Conservation (phyloP, 2,888 invertebrate genomes). For the Andrena minutula region DNA sequence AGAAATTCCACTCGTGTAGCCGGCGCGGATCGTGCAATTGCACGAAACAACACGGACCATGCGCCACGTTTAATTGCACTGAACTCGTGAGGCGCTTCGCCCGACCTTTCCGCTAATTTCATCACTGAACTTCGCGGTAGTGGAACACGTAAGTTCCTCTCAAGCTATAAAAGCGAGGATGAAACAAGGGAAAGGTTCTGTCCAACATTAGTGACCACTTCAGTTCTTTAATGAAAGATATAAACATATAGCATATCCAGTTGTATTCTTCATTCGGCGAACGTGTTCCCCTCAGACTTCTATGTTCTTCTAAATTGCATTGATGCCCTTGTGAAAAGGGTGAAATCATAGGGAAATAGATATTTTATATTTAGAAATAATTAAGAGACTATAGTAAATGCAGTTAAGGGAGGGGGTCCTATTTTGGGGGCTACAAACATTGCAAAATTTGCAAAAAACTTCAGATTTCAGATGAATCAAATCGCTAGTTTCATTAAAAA, state of each 20-base stretch:
- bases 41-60: conserved; percentile 11
- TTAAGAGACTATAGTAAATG: too few species aligned
- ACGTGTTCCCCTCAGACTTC: too few species aligned
- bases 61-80: conserved; percentile 33
- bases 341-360: too few species aligned
- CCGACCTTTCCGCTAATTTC: conserved; percentile 42
- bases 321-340: too few species aligned
- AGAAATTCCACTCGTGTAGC: conserved; percentile 43
- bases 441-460: too few species aligned
- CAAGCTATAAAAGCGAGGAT: neutral
- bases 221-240: neutral
- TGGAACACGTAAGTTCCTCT: conserved; percentile 6
- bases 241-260: neutral
- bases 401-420: too few species aligned
- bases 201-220: neutral
- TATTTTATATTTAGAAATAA: too few species aligned
- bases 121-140: conserved; percentile 16
- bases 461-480: too few species aligned
- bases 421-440: too few species aligned
- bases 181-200: conserved; percentile 3
- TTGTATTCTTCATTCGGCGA: too few species aligned
- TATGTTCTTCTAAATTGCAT: too few species aligned
- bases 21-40: neutral
- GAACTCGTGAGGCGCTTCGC: conserved; percentile 20
- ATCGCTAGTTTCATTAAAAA: too few species aligned